Conservation (phyloP, 2,888 invertebrate genomes). For the Leptinotarsa peninsularis region DNA sequence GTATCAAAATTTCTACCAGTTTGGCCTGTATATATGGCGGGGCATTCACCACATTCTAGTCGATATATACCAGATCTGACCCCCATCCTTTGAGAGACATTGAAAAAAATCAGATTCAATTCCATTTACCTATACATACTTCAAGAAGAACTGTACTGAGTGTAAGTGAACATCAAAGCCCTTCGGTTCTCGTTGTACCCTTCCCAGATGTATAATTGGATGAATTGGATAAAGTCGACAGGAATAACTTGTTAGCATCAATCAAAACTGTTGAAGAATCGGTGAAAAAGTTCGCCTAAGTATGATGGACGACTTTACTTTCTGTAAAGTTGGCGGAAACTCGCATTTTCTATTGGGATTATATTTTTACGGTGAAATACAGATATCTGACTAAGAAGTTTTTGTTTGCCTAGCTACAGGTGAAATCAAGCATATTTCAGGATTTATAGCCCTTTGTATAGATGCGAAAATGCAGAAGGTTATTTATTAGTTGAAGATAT, state of each 20-base stretch:
- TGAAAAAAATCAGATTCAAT: not conserved
- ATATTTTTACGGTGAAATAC: constrained; percentile 13
- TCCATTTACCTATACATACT: not conserved
- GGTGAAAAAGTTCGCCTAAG: constrained; percentile 5
- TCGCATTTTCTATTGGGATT: constrained; percentile 11
- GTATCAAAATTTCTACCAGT: too few species aligned
- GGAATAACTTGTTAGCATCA: constrained; percentile 28
- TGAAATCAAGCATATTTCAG: constrained; percentile 12
- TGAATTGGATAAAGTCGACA: constrained; percentile 24
- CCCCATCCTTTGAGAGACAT: not conserved
- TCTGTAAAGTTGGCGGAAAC: constrained; percentile 13
- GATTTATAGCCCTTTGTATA: not conserved
- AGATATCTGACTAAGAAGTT: constrained; percentile 1
- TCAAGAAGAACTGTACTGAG: not conserved
- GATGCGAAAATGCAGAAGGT: not conserved
- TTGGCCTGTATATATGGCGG: too few species aligned
- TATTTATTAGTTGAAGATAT: not conserved
- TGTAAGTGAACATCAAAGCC: not conserved
- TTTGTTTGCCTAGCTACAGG: constrained; percentile 15
- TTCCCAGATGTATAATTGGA: not conserved
- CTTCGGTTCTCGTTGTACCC: not conserved
- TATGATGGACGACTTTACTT: constrained; percentile 25
- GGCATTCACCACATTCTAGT: too few species aligned
- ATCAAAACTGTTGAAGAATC: constrained; percentile 27
- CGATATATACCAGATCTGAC: too few species aligned